These are phyloP conservation scores for Andricus curvator DNA, from an alignment of 2,888 invertebrate genomes.

Conservation along the genomic window DNA sequence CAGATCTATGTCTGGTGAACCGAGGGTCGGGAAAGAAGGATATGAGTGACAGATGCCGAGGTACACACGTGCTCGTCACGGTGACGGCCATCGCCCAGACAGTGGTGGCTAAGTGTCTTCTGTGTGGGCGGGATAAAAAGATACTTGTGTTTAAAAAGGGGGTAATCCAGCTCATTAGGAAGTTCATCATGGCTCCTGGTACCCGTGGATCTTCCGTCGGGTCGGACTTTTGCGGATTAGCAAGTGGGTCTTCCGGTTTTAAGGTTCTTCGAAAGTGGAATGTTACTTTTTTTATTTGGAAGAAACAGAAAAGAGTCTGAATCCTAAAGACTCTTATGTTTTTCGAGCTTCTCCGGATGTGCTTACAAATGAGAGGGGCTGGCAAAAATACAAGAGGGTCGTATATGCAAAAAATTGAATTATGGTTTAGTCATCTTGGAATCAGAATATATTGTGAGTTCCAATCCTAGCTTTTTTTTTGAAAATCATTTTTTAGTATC, in stretches of 20 bases:
- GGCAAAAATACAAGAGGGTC: not conserved
- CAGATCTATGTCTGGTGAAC: conserved; percentile 61
- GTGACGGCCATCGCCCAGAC: conserved; percentile 76
- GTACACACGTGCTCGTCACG: conserved; percentile 77
- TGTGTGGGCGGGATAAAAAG: conserved; percentile 74
- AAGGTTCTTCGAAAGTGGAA: not conserved
- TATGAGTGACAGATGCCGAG: conserved; percentile 74
- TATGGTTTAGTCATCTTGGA: not conserved
- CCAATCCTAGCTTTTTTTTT: not conserved
- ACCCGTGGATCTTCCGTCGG: conserved; percentile 41
- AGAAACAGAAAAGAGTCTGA: not conserved
- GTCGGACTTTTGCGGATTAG: conserved; percentile 20
- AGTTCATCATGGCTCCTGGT: conserved; percentile 54
- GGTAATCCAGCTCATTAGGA: conserved; percentile 55
- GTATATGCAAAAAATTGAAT: not conserved
- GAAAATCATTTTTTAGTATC: not conserved
- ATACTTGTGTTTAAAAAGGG: conserved; percentile 68
- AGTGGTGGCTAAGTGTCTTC: conserved; percentile 67
- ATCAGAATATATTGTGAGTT: not conserved
- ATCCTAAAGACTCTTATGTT: not conserved
- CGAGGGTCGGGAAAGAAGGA: conserved; percentile 55
- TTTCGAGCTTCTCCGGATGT: not conserved
- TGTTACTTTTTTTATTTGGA: not conserved
- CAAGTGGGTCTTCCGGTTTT: not conserved
- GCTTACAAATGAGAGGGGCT: not conserved